Conservation (phyloP, 2,888 invertebrate species). For the Rhagophthalmus giganteus region DNA sequence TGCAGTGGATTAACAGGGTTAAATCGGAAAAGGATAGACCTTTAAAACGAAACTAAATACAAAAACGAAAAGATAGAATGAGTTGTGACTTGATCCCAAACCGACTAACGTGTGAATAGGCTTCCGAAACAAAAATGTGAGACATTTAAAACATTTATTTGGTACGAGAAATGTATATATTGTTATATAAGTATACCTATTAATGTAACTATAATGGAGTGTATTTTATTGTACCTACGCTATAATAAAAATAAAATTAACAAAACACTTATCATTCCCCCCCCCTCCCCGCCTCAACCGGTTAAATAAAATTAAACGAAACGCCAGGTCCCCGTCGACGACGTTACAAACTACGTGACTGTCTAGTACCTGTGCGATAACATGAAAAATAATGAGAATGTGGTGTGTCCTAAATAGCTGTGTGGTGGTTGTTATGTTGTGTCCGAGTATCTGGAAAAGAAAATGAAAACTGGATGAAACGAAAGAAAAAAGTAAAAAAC, state of each 20-base stretch:
- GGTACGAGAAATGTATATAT: slow-evolving; percentile 31
- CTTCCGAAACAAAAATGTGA: neutral
- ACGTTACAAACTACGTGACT: no score
- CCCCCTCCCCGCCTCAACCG: no score
- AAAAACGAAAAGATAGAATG: no score
- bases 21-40: no score
- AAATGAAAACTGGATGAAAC: slow-evolving; percentile 4
- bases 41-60: neutral
- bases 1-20: no score
- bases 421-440: slow-evolving; percentile 16
- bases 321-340: no score
- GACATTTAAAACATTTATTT: neutral
- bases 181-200: slow-evolving; percentile 12
- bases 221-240: slow-evolving; percentile 23
- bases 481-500: neutral
- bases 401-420: slow-evolving; percentile 14
- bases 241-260: slow-evolving; percentile 14
- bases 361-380: no score
- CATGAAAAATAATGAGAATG: no score
- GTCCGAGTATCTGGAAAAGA: slow-evolving; percentile 12
- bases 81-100: no score
- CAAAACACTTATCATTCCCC: no score
- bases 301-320: no score
- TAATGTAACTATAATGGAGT: slow-evolving; percentile 18
- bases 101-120: no score